A percentile compares a stretch with the other conserved stretches of the same genome.
Evolutionary conservation across 2,888 invertebrate species (phyloP).

Genomic region (Drosophila setosimentum): DNA sequence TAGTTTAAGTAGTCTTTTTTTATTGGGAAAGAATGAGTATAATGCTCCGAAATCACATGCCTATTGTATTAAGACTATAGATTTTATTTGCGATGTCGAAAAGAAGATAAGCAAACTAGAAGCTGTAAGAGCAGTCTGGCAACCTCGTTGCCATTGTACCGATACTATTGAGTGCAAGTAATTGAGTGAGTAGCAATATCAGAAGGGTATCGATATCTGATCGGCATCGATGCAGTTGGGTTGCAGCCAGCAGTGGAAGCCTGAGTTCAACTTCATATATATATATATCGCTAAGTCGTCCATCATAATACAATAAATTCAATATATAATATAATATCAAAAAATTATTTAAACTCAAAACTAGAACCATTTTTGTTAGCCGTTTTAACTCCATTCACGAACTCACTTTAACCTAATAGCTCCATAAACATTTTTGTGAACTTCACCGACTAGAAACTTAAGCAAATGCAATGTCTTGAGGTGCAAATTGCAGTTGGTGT

Average conservation of each 20-base stretch:
- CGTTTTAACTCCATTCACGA: not conserved
- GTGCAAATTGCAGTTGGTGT: conserved; percentile 29
- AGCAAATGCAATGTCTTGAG: not conserved
- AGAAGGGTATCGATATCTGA: too few species aligned
- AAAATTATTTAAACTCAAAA: not conserved
- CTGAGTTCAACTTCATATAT: not conserved
- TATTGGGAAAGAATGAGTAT: not conserved
- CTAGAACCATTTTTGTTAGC: not conserved
- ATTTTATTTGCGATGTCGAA: not conserved
- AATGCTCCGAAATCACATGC: not conserved
- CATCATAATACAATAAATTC: not conserved
- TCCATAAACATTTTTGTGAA: not conserved
- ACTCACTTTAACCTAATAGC: not conserved
- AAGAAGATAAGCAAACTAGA: not conserved
- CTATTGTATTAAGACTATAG: not conserved
- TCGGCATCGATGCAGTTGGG: too few species aligned
- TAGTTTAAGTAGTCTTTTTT: not conserved
- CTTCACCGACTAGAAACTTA: not conserved
- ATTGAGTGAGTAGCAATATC: too few species aligned
- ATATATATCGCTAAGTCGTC: not conserved
- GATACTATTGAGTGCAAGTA: too few species aligned
- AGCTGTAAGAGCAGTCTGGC: too few species aligned
- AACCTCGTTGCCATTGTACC: too few species aligned
- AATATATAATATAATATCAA: not conserved
- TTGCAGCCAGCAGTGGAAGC: too few species aligned